Conservation (phyloP, 1,140 invertebrate species). For the Whitmania pigra region DNA sequence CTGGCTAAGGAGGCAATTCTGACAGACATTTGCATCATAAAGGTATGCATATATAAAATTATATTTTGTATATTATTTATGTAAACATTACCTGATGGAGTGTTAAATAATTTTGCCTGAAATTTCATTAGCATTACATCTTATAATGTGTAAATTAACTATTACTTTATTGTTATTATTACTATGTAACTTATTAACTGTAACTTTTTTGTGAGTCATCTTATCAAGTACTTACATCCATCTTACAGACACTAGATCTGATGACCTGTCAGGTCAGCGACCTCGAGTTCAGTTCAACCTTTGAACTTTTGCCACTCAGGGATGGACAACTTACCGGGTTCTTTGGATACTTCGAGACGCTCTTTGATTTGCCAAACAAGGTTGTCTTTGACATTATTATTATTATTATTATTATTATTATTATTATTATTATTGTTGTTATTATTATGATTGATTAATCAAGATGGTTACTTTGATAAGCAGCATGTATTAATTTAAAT, state of each 20-base stretch:
- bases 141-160: neutral
- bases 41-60: too few species aligned
- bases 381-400: slow-evolving; percentile 21
- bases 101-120: neutral
- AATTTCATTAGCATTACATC: neutral
- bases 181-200: neutral
- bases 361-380: slow-evolving; percentile 28
- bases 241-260: slow-evolving; percentile 33
- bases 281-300: slow-evolving; percentile 33
- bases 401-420: slow-evolving; percentile 6
- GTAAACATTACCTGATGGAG: neutral
- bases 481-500: neutral
- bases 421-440: neutral
- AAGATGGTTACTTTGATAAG: too few species aligned
- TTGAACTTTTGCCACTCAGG: slow-evolving; percentile 27
- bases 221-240: neutral
- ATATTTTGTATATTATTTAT: too few species aligned
- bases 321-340: slow-evolving; percentile 34
- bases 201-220: neutral
- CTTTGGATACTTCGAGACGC: slow-evolving; percentile 38
- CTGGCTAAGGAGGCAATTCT: slow-evolving; percentile 31
- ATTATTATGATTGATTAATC: neutral
- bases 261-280: slow-evolving; percentile 31
- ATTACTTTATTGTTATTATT: slow-evolving; percentile 13
- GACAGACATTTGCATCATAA: slow-evolving; percentile 33